Evolutionary conservation across 2,113 vertebrate species (phyloP).

Genomic region (Trogon surrucura): DNA sequence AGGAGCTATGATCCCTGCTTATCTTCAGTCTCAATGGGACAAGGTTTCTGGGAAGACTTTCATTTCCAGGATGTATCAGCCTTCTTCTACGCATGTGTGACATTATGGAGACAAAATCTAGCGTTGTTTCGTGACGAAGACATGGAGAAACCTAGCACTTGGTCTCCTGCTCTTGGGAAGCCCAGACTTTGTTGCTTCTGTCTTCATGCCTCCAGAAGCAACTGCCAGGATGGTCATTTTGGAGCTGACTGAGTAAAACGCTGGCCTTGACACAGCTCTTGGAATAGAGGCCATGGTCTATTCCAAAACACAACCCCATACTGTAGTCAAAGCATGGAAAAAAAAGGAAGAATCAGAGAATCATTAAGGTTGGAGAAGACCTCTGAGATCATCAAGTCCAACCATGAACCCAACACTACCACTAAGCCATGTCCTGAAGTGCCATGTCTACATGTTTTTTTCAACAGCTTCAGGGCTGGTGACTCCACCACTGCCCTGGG

Average conservation of each 20-base stretch:
- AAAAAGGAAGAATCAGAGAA: neutral
- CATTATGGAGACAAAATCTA: neutral
- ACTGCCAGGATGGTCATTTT: neutral
- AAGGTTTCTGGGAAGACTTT: neutral
- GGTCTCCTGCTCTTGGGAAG: neutral
- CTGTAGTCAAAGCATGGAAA: neutral
- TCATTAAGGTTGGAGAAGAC: too few species aligned
- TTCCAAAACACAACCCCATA: neutral
- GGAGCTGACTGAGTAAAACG: neutral
- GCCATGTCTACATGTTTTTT: too few species aligned
- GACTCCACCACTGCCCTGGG: too few species aligned
- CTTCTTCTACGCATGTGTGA: neutral
- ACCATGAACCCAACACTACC: too few species aligned
- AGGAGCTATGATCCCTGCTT: neutral
- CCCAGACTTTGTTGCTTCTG: neutral
- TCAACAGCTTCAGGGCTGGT: too few species aligned
- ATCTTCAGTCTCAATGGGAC: neutral
- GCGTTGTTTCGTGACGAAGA: neutral
- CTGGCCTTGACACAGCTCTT: neutral
- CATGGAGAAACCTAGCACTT: neutral
- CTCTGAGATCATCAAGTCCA: too few species aligned
- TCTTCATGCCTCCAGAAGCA: neutral
- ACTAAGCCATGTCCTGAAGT: too few species aligned
- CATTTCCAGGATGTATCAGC: neutral
- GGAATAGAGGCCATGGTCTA: neutral